These are phyloP conservation scores for Sminthurides aquaticus DNA, from an alignment of 2,888 invertebrate species.

Conservation along the genomic window DNA sequence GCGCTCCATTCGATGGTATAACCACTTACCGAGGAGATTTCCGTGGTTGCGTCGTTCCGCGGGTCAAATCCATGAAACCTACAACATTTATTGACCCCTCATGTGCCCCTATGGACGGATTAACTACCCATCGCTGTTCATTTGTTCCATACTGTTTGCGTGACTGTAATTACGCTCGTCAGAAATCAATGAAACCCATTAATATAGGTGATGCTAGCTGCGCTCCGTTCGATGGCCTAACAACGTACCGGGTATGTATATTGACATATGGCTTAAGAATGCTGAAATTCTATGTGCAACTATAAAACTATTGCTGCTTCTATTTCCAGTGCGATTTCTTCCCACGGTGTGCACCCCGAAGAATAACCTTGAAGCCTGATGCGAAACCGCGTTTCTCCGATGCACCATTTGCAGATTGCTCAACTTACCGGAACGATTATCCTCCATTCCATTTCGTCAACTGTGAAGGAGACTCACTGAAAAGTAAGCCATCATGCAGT, in stretches of 20 bases:
- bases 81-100: conserved; percentile 20
- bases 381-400: conserved; percentile 22
- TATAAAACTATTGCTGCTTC: not conserved
- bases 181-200: conserved; percentile 10
- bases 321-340: conserved; percentile 19
- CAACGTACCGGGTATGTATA: conserved; percentile 26
- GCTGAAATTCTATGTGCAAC: not conserved
- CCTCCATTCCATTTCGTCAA: conserved; percentile 31
- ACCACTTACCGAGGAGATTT: conserved; percentile 25
- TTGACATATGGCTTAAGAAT: no score
- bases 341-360: conserved; percentile 8
- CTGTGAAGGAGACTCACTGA: conserved; percentile 19
- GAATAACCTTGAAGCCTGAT: conserved; percentile 21
- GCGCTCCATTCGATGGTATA: conserved; percentile 27
- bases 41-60: conserved; percentile 16
- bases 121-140: conserved; percentile 25
- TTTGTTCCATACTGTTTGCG: conserved; percentile 28
- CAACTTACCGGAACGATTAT: conserved; percentile 34
- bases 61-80: conserved; percentile 25
- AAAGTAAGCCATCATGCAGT: conserved; percentile 11
- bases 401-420: conserved; percentile 23
- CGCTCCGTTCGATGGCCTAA: conserved; percentile 24
- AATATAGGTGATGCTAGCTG: conserved; percentile 14
- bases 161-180: conserved; percentile 15
- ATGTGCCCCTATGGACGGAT: conserved; percentile 27